Evolutionary conservation across 1,140 invertebrate species (phyloP), one percentile per base, ranked within the genome.

Genomic region (Leptoteleia sp.): DNA sequence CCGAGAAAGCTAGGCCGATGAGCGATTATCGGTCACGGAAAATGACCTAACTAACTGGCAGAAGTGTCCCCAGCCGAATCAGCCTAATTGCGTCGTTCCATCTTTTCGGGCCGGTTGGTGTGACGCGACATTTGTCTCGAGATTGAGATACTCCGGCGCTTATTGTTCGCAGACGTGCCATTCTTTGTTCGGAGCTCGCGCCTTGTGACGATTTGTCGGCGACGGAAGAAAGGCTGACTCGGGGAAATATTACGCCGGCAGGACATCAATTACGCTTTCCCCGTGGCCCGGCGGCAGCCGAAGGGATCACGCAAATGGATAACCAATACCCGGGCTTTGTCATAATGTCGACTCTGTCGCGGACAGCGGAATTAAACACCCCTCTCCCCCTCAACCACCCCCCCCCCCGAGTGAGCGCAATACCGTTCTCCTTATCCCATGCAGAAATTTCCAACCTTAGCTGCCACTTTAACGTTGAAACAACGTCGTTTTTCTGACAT

Each of bases 51-150:
- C 17, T 7, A 16, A 16, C 16, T 8, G 11, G n/a, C n/a, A n/a
- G n/a, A n/a, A n/a, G n/a, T n/a, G n/a, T n/a, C n/a, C n/a, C n/a
- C n/a, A 7, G 33, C 17, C 33, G 11, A 55, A 19, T 29, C 45
- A 11, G 11, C 15, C 16, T 50, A 37, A 64, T 50, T 52, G 35
- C 45, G 9, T 12, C 45, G 25, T 48, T 62, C 25, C n/a, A 6
- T 50, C 40, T 13, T 22, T n/a, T 33, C 37, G 15, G 33, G 1
- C n/a, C 27, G 1, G 27, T 31, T 45, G n/a, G 13, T 16, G 35
- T 38, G 52, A 59, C 45, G 43, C 43, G 47, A 61, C 55, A 62
- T 72, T 72, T 62, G 31, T 62, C 57, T 72, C 19, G 4, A 38
- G 42, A 72, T 62, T 72, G 40, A 52, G 68, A 50, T 27, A 35